Evolutionary conservation across 2,797 vertebrate genomes (phyloP).

Genomic region (Sebastes variabilis): DNA sequence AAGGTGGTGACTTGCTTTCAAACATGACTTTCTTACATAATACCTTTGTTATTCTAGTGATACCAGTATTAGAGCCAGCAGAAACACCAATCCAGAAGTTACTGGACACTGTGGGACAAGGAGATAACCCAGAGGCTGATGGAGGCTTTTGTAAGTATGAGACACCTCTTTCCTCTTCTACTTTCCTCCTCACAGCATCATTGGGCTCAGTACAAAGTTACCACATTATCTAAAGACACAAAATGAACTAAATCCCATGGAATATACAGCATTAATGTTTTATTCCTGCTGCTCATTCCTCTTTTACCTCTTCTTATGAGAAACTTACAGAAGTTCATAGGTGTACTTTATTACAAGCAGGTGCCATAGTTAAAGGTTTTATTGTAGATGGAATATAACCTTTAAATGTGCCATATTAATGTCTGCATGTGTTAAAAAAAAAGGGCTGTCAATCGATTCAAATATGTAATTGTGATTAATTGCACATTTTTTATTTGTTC

Average conservation of each 20-base stretch:
- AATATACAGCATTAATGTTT: too few relatives aligned
- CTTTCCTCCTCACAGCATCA: neutral
- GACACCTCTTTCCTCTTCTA: neutral
- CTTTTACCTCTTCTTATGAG: too few relatives aligned
- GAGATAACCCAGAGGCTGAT: slow-evolving; percentile 46
- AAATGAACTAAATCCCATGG: neutral
- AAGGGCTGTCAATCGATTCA: too few relatives aligned
- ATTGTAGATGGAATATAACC: neutral
- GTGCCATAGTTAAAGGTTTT: neutral
- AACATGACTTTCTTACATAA: neutral
- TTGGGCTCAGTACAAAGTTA: neutral
- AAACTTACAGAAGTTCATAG: neutral
- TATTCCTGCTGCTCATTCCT: too few relatives aligned
- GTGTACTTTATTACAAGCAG: neutral
- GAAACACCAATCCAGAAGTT: slow-evolving; percentile 71
- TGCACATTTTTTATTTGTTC: too few relatives aligned
- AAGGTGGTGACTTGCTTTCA: neutral
- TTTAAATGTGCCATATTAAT: neutral
- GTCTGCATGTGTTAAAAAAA: too few relatives aligned
- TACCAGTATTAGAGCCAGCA: slow-evolving; percentile 39
- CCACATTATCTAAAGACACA: neutral
- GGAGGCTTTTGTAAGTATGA: slow-evolving; percentile 68
- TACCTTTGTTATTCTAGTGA: slow-evolving; percentile 19
- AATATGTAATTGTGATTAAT: too few relatives aligned
- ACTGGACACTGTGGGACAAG: slow-evolving; percentile 65